These are phyloP conservation scores for Nycticorax nycticorax DNA, from an alignment of 2,113 vertebrate genomes.

Conservation along the genomic window DNA sequence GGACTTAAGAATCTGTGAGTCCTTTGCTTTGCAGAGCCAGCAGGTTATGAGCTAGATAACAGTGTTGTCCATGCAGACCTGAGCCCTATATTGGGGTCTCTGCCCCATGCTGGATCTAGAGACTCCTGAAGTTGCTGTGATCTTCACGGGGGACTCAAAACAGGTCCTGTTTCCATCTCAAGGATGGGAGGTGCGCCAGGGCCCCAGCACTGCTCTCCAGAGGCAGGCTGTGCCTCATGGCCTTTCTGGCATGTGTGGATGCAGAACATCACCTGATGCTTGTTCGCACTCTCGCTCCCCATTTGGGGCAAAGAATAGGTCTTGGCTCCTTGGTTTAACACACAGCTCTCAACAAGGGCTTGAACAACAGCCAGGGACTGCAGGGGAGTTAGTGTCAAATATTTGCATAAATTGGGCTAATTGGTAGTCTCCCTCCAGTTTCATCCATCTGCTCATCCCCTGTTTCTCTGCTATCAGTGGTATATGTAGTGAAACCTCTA, in stretches of 20 bases:
- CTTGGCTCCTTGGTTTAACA: background rate
- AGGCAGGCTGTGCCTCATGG: background rate
- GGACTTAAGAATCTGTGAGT: background rate
- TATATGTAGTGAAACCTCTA: background rate
- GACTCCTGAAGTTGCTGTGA: background rate
- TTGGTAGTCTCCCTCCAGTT: background rate
- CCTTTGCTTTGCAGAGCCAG: background rate
- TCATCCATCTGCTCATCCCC: background rate
- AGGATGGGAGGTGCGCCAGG: background rate
- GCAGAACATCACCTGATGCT: background rate
- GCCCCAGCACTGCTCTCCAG: accelerated
- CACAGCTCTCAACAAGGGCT: background rate
- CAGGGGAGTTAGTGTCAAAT: background rate
- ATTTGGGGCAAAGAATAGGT: background rate
- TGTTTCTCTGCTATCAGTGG: background rate
- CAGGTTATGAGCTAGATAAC: background rate
- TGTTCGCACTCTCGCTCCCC: background rate
- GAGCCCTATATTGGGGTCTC: background rate
- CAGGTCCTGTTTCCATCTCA: background rate
- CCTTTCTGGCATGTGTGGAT: background rate
- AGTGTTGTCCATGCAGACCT: accelerated
- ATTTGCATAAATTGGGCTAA: background rate
- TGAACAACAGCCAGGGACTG: background rate
- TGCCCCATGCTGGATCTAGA: background rate
- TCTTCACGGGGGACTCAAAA: background rate